Evolutionary conservation across 2,888 invertebrate genomes (phyloP).

Genomic region (Cryptocheilus praepositus): DNA sequence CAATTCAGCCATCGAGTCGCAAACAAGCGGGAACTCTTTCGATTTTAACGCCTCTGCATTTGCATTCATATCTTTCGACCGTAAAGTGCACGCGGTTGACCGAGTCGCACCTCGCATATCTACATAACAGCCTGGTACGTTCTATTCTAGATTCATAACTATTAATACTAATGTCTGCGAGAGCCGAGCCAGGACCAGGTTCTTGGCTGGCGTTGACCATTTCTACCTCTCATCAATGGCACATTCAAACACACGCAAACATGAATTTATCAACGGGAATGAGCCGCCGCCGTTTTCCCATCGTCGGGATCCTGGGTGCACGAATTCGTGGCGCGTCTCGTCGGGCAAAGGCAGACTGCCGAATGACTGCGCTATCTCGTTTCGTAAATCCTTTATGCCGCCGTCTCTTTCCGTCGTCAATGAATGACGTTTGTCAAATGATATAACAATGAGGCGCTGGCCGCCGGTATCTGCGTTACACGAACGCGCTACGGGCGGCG

Average conservation of each 20-base stretch:
- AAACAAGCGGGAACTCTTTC: slow-evolving; percentile 22
- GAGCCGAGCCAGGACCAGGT: slow-evolving; percentile 59
- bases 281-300: not conserved
- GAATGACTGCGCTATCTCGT: not conserved
- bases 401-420: too few species aligned
- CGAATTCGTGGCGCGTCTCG: not conserved
- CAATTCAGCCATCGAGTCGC: slow-evolving; percentile 21
- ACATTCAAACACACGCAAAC: slow-evolving; percentile 68
- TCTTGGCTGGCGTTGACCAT: slow-evolving; percentile 61
- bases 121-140: slow-evolving; percentile 52
- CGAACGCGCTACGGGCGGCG: too few species aligned
- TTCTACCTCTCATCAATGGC: slow-evolving; percentile 69
- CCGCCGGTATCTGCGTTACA: not conserved
- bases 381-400: not conserved
- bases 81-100: slow-evolving; percentile 55
- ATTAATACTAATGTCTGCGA: slow-evolving; percentile 71
- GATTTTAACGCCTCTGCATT: slow-evolving; percentile 18
- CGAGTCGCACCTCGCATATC: slow-evolving; percentile 57
- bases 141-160: slow-evolving; percentile 74
- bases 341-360: not conserved
- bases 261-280: slow-evolving; percentile 70
- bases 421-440: too few species aligned
- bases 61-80: slow-evolving; percentile 44
- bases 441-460: not conserved
- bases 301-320: not conserved